A percentile compares a stretch with the other conserved stretches of the same genome.
Conservation (phyloP, 2,888 invertebrate species). For the Nemoura dubitans region DNA sequence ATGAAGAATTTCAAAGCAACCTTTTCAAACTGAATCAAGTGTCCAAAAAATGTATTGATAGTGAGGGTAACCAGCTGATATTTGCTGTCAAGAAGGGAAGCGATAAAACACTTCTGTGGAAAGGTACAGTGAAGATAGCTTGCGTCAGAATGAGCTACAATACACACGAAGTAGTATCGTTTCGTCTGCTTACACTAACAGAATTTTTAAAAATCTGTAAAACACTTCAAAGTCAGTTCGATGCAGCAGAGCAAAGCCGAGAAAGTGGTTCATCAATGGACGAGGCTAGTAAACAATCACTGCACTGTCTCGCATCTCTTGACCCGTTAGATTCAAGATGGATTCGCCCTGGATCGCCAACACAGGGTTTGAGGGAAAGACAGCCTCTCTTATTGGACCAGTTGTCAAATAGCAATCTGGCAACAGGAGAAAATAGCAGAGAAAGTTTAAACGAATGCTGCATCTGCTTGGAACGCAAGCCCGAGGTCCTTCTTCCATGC, state of each 20-base stretch:
- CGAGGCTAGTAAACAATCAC: neutral
- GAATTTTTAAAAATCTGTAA: constrained; percentile 69
- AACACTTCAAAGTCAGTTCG: constrained; percentile 64
- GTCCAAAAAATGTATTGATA: constrained; percentile 70
- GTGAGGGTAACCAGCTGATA: constrained; percentile 69
- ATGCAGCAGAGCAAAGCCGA: constrained; percentile 56
- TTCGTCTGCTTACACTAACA: constrained; percentile 68
- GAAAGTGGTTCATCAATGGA: constrained; percentile 22
- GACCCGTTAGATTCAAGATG: neutral
- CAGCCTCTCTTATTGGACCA: constrained; percentile 54
- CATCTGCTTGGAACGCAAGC: constrained; percentile 76
- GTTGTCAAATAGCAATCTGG: constrained; percentile 49
- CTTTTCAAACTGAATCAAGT: constrained; percentile 69
- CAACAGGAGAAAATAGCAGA: constrained; percentile 48
- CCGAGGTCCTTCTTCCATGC: constrained; percentile 74
- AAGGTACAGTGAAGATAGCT: constrained; percentile 72
- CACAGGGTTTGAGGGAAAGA: constrained; percentile 48
- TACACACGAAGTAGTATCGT: constrained; percentile 66
- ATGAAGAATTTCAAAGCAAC: constrained; percentile 68
- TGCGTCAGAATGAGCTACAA: constrained; percentile 68
- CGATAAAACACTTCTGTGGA: constrained; percentile 73
- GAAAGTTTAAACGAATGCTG: constrained; percentile 69
- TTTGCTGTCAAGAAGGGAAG: constrained; percentile 73
- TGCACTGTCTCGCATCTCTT: neutral
- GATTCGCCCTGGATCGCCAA: neutral